Conservation (phyloP, 2,888 invertebrate species). For the Macrosoma leucophasiata region DNA sequence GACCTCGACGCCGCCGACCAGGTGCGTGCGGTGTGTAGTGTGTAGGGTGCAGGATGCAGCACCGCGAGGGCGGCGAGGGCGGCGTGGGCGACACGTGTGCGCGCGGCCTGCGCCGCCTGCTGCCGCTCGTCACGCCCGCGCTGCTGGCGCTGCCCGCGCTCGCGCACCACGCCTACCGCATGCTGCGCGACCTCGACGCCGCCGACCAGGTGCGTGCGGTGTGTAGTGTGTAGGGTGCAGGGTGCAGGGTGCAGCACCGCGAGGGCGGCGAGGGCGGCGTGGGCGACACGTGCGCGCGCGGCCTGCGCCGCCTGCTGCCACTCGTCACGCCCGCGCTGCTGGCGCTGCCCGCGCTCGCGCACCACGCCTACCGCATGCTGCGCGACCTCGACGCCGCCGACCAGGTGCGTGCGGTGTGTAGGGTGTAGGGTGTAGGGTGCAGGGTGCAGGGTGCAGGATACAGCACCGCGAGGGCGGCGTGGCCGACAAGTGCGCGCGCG, state of each 20-base stretch:
- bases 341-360: conserved; percentile 53
- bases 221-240: no score
- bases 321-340: conserved; percentile 43
- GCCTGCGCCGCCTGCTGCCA: conserved; percentile 52
- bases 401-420: conserved; percentile 43
- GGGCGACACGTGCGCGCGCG: conserved; percentile 47
- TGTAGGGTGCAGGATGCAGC: no score
- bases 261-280: conserved; percentile 36
- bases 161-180: conserved; percentile 56
- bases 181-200: conserved; percentile 56
- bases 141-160: conserved; percentile 54
- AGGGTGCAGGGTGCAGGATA: no score
- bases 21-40: conserved; percentile 38
- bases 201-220: conserved; percentile 47
- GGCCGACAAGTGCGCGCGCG: no score
- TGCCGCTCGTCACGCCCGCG: conserved; percentile 41
- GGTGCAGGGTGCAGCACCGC: conserved; percentile 56
- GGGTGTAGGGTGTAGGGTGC: no score
- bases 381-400: conserved; percentile 53
- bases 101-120: conserved; percentile 50
- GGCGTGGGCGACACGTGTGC: conserved; percentile 47
- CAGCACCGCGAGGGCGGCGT: conserved; percentile 33
- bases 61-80: conserved; percentile 38
- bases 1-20: conserved; percentile 55
- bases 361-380: conserved; percentile 57